Percentiles rank a stretch among this genome's conserved stretches.
Conservation (phyloP, 2,113 vertebrate species). For the Numenius arquata region DNA sequence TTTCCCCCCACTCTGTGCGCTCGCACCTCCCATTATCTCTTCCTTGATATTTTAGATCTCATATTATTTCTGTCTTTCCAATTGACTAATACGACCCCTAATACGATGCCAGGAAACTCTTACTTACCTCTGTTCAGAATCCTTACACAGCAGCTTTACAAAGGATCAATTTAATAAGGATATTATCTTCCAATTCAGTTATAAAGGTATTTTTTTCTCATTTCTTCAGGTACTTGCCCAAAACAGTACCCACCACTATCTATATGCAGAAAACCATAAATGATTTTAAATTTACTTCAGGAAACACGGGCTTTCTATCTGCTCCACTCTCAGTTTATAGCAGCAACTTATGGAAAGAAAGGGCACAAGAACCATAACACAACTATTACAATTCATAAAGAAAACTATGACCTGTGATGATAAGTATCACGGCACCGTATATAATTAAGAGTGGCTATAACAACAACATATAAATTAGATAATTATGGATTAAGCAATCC, state of each 20-base stretch:
- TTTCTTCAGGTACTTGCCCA: neutral
- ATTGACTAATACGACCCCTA: neutral
- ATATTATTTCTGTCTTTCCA: neutral
- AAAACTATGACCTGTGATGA: neutral
- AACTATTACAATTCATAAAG: neutral
- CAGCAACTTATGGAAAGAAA: neutral
- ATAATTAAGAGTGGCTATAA: constrained; percentile 47
- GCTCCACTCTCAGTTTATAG: neutral
- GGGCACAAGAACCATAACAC: neutral
- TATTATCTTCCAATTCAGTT: neutral
- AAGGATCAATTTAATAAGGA: neutral
- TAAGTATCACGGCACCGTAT: constrained; percentile 43
- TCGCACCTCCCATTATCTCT: neutral
- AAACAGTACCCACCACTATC: neutral
- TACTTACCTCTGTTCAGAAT: neutral
- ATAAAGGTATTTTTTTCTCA: neutral
- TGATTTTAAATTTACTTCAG: neutral
- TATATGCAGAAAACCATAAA: neutral
- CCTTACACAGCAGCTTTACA: neutral
- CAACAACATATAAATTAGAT: constrained; percentile 61
- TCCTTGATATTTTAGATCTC: neutral
- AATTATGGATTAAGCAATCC: constrained; percentile 56
- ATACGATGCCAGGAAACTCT: neutral
- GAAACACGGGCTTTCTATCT: neutral
- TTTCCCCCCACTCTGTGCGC: neutral